Conservation (phyloP, 2,888 invertebrate genomes). For the Resseliella maxima region DNA sequence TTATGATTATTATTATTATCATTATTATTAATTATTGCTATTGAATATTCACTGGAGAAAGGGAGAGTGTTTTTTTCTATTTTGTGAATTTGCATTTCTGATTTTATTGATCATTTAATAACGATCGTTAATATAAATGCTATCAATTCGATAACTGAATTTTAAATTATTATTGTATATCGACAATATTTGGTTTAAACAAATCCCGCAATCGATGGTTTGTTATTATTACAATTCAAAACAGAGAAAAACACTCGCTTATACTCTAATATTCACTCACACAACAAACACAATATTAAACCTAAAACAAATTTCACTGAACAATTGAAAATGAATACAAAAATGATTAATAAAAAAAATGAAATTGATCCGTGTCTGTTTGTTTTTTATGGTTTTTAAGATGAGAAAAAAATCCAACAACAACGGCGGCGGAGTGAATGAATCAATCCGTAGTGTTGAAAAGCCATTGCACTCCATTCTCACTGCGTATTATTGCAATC, state of each 20-base stretch:
- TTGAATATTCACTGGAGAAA: constrained; percentile 1
- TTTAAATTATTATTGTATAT: too few relatives aligned
- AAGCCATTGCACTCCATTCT: too few relatives aligned
- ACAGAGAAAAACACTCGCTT: not conserved
- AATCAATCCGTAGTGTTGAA: too few relatives aligned
- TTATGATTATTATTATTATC: not conserved
- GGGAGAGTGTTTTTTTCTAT: not conserved
- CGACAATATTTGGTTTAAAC: too few relatives aligned
- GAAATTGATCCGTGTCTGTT: constrained; percentile 37
- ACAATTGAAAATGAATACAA: constrained; percentile 46
- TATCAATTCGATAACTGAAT: too few relatives aligned
- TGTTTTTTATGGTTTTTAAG: not conserved
- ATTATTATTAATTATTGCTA: constrained; percentile 51
- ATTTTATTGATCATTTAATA: too few relatives aligned
- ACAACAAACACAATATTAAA: constrained; percentile 48
- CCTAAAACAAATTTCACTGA: constrained; percentile 51
- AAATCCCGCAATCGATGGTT: not conserved
- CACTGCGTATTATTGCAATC: too few relatives aligned
- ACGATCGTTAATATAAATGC: too few relatives aligned
- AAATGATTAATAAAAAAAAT: constrained; percentile 55
- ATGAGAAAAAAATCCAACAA: not conserved
- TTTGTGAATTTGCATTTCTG: not conserved
- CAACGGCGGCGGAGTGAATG: too few relatives aligned
- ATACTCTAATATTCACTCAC: constrained; percentile 25
- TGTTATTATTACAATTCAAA: not conserved